phyloP scores from a whole-genome alignment of 1,140 invertebrate species.

The Orius laevigatus region DNA sequence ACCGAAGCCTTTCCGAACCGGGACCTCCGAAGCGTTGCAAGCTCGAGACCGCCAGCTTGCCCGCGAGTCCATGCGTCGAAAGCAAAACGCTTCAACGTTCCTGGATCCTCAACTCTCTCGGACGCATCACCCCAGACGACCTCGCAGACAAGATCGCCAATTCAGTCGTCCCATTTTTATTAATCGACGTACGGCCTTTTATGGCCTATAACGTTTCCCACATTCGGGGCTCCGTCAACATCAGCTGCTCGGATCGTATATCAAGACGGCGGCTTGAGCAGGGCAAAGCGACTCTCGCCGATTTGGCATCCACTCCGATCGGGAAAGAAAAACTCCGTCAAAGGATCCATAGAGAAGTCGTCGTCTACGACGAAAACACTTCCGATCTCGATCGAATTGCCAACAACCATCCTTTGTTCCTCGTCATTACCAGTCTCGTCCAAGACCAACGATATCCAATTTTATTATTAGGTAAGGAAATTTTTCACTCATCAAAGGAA shows the following conservation, averaged over 20 bases:
- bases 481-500: slow-evolving; percentile 16
- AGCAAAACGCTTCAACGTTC: slow-evolving; percentile 32
- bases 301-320: slow-evolving; percentile 42
- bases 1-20: slow-evolving; percentile 42
- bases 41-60: slow-evolving; percentile 36
- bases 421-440: slow-evolving; percentile 47
- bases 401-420: slow-evolving; percentile 40
- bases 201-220: slow-evolving; percentile 54
- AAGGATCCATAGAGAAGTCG: slow-evolving; percentile 38
- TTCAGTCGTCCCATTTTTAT: slow-evolving; percentile 26
- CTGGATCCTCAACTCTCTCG: slow-evolving; percentile 12
- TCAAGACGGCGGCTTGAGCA: slow-evolving; percentile 48
- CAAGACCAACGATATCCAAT: slow-evolving; percentile 52
- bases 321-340: slow-evolving; percentile 46
- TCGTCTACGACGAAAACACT: slow-evolving; percentile 52
- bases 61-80: slow-evolving; percentile 39
- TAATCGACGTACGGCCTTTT: slow-evolving; percentile 57
- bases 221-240: slow-evolving; percentile 52
- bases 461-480: slow-evolving; percentile 55
- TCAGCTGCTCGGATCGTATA: slow-evolving; percentile 58
- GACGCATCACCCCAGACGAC: slow-evolving; percentile 6
- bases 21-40: slow-evolving; percentile 38
- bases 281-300: slow-evolving; percentile 46
- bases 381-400: slow-evolving; percentile 40
- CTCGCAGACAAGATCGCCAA: slow-evolving; percentile 25